Percentiles rank a stretch among this genome's conserved stretches.
Evolutionary conservation across 2,797 vertebrate species (phyloP).

Genomic region (Lacerta viridis): DNA sequence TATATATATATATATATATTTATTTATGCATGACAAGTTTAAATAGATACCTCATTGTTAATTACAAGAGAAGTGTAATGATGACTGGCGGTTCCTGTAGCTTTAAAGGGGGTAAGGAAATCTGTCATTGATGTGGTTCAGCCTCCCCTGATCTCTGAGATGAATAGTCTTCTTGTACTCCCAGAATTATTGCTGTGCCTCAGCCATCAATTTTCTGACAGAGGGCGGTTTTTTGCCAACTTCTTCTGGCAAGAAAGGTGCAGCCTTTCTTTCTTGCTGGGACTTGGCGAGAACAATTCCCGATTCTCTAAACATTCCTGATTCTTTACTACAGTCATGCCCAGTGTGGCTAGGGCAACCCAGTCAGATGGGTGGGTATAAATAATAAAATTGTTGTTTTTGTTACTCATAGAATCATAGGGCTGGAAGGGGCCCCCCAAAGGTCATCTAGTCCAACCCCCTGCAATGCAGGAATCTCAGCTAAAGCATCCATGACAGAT

Average conservation of each 20-base stretch:
- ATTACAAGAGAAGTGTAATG: neutral
- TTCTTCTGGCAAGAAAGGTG: neutral
- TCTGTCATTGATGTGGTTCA: neutral
- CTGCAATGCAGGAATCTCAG: too few relatives aligned
- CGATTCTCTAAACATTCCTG: neutral
- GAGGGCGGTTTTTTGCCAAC: neutral
- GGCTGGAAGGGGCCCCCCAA: too few relatives aligned
- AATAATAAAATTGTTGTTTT: too few relatives aligned
- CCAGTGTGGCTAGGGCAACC: too few relatives aligned
- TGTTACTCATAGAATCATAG: too few relatives aligned
- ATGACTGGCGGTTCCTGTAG: neutral
- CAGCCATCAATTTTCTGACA: neutral
- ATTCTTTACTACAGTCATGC: too few relatives aligned
- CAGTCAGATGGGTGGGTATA: too few relatives aligned
- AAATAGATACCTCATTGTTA: neutral
- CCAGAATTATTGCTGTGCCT: neutral
- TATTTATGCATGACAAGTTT: neutral
- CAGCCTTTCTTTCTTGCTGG: neutral
- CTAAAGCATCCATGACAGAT: too few relatives aligned
- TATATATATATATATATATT: neutral
- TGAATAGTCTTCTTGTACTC: conserved; percentile 6
- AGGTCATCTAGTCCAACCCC: too few relatives aligned
- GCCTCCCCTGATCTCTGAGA: neutral
- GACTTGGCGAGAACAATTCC: neutral
- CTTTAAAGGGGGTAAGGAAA: neutral